Evolutionary conservation across 2,113 vertebrate species (phyloP).

Genomic region (Athene noctua): DNA sequence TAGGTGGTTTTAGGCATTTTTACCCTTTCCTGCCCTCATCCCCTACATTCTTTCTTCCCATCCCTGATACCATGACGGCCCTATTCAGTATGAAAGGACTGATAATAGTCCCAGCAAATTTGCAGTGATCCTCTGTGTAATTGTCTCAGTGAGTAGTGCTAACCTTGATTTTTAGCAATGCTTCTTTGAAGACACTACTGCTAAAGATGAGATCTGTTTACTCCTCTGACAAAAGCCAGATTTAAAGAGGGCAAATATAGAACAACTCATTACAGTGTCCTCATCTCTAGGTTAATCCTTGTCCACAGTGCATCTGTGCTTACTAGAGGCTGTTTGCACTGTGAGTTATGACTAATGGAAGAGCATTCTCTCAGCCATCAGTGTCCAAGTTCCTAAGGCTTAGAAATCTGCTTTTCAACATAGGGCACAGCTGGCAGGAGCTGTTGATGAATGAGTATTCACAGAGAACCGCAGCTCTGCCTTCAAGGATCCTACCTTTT

Average conservation of each 20-base stretch:
- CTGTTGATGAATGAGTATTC: conserved; percentile 13
- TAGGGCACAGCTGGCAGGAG: background rate
- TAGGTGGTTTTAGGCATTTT: background rate
- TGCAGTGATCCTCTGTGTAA: background rate
- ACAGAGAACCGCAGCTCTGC: background rate
- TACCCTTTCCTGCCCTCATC: background rate
- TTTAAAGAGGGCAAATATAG: background rate
- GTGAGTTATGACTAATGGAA: background rate
- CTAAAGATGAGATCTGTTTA: background rate
- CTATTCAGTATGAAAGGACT: background rate
- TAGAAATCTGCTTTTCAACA: conserved; percentile 38
- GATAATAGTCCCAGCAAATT: background rate
- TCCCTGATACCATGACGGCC: too few relatives aligned
- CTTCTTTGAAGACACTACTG: background rate
- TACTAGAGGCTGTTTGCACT: conserved; percentile 11
- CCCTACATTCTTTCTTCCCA: background rate
- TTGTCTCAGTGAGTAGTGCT: background rate
- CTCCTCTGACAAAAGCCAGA: background rate
- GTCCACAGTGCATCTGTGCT: conserved; percentile 32
- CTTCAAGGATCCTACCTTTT: background rate
- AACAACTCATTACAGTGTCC: background rate
- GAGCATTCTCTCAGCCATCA: background rate
- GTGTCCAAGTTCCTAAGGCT: background rate
- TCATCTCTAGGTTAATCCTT: conserved; percentile 20
- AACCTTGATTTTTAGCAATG: background rate